Percentiles rank a stretch among this genome's conserved stretches.
phyloP scores from a whole-genome alignment of 2,888 invertebrate genomes.

The Polydrusus cervinus region DNA sequence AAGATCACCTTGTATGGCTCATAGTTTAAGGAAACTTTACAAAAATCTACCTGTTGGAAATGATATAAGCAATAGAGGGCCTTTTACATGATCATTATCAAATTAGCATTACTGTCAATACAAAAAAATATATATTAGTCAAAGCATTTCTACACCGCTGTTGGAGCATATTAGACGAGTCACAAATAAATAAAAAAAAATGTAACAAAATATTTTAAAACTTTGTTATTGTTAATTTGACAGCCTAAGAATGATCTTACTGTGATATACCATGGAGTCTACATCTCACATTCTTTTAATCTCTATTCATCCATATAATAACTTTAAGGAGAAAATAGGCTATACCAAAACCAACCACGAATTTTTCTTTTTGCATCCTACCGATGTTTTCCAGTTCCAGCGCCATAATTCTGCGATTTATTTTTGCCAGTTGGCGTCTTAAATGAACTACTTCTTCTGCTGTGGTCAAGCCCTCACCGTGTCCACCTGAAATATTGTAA shows the following conservation, averaged over 20 bases:
- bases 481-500: constrained; percentile 47
- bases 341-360: constrained; percentile 87
- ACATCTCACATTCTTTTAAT: constrained; percentile 55
- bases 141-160: no score
- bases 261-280: background rate
- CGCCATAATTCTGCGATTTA: constrained; percentile 89
- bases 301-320: constrained; percentile 85
- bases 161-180: no score
- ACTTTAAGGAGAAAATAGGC: constrained; percentile 91
- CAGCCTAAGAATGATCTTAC: constrained; percentile 2
- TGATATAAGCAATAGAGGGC: no score
- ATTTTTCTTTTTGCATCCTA: constrained; percentile 89
- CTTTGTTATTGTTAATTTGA: no score
- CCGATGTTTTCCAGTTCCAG: constrained; percentile 90
- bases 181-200: no score
- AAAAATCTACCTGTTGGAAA: background rate
- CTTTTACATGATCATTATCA: no score
- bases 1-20: constrained; percentile 2
- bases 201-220: no score
- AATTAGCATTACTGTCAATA: no score
- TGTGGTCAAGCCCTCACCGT: constrained; percentile 79
- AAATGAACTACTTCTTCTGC: constrained; percentile 88
- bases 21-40: no score
- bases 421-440: constrained; percentile 88
- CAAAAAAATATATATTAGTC: no score